Evolutionary conservation across 2,113 vertebrate species (phyloP), one percentile per base, ranked within the genome.

Genomic region (Beaufortia kweichowensis): DNA sequence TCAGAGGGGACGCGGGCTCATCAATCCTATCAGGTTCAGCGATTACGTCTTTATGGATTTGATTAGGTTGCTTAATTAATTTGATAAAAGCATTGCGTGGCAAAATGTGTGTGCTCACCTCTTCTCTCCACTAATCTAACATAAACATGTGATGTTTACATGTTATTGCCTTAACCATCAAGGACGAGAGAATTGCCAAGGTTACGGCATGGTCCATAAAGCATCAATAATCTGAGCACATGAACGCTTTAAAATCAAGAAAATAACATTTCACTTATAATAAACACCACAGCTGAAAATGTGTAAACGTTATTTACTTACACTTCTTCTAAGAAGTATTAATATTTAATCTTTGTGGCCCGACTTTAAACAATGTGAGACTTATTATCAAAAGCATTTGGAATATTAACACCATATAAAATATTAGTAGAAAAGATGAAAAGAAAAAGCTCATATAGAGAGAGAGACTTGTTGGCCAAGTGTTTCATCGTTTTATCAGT

Each of bases 11-110:
- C 56, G 50, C 9, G 11, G 75, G 56, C 39, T 60, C 63, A 79
- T 76, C 46, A 65, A 26, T 59, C 61, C 76, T 21, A 24, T 70
- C 35, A 68, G 24, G 26, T 35, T 43, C 67, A 73, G 66, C 72
- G 66, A 80, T 74, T 57, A 57, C 61, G 56, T 57, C 48, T 74
- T 17, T 74, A 69, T 74, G 35, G 53, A 67, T 79, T 68, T 78
- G 75, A 65, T 72, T 74, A 71, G 7, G 46, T 61, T 39, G 48
- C 31, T 75, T 62, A 79, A 80, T 83, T 66, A 83, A 65, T 78
- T 56, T 64, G 78, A 80, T 71, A 26, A 43, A 75, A 6, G 56
- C 17, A 28, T 68, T 67, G 12, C 61, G 35, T 65, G 63, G 23
- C 50, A 67, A 72, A 53, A 35, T n/a, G 15, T 15, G 29, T 55